Percentiles rank a stretch among this genome's conserved stretches.
phyloP scores from a whole-genome alignment of 1,140 invertebrate species.

The Hylyphantes graminicola region DNA sequence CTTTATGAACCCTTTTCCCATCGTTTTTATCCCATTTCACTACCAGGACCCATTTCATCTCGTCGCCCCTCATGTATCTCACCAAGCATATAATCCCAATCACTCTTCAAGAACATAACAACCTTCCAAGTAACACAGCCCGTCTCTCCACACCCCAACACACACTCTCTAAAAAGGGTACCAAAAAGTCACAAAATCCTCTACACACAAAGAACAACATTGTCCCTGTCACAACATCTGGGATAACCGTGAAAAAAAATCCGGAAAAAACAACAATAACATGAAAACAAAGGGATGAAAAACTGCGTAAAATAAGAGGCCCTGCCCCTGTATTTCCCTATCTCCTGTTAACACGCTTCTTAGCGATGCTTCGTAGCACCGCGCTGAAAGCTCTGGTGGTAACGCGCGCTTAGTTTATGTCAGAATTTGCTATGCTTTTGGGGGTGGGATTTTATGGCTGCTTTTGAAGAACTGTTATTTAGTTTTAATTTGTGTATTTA shows the following conservation, averaged over 20 bases:
- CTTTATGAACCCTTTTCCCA: too few relatives aligned
- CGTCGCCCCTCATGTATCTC: too few relatives aligned
- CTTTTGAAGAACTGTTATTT: background rate
- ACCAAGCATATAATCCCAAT: too few relatives aligned
- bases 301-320: background rate
- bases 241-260: slow-evolving; percentile 1
- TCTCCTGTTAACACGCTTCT: slow-evolving; percentile 28
- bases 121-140: too few relatives aligned
- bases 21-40: too few relatives aligned
- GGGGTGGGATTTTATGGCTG: background rate
- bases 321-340: background rate
- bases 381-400: background rate
- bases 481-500: too few relatives aligned
- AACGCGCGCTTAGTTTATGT: background rate
- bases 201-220: background rate
- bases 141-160: too few relatives aligned
- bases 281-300: background rate
- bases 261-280: background rate
- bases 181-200: too few relatives aligned
- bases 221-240: slow-evolving; percentile 32
- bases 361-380: background rate
- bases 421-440: slow-evolving; percentile 15
- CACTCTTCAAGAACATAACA: too few relatives aligned
- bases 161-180: too few relatives aligned
- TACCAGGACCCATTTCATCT: too few relatives aligned